These are phyloP conservation scores for Labeo catla DNA, from an alignment of 2,113 vertebrate species.

Conservation along the genomic window DNA sequence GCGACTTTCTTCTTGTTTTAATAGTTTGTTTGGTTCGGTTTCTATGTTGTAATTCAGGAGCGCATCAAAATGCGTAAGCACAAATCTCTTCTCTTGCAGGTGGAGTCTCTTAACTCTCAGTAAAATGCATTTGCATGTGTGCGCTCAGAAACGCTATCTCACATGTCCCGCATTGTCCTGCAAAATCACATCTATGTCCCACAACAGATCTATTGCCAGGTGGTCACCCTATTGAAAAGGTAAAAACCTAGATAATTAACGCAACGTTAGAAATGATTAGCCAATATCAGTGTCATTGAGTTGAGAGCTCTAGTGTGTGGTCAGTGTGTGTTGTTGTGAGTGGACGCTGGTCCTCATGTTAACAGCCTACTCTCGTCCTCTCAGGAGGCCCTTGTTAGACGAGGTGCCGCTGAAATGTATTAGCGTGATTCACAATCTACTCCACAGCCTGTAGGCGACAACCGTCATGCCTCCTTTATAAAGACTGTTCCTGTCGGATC, in stretches of 20 bases:
- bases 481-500: not conserved
- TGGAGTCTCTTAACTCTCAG: too few relatives aligned
- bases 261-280: not conserved
- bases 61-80: too few relatives aligned
- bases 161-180: too few relatives aligned
- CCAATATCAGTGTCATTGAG: not conserved
- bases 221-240: too few relatives aligned
- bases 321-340: not conserved
- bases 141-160: too few relatives aligned
- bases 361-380: constrained; percentile 29
- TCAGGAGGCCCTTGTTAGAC: constrained; percentile 5
- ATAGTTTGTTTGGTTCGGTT: too few relatives aligned
- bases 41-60: too few relatives aligned
- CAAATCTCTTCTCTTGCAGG: too few relatives aligned
- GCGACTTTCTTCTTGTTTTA: too few relatives aligned
- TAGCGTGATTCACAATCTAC: not conserved
- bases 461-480: not conserved
- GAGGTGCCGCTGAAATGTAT: constrained; percentile 4
- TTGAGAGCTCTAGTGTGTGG: constrained; percentile 1
- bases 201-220: too few relatives aligned
- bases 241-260: not conserved
- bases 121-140: too few relatives aligned
- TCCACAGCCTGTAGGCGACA: constrained; percentile 4
- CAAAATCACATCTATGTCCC: too few relatives aligned
- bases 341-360: constrained; percentile 11